Evolutionary conservation across 53 echinoderm and acorn worm genomes (phyloP), one percentile per base, ranked within the genome.

Genomic region (Paracentrotus lividus): DNA sequence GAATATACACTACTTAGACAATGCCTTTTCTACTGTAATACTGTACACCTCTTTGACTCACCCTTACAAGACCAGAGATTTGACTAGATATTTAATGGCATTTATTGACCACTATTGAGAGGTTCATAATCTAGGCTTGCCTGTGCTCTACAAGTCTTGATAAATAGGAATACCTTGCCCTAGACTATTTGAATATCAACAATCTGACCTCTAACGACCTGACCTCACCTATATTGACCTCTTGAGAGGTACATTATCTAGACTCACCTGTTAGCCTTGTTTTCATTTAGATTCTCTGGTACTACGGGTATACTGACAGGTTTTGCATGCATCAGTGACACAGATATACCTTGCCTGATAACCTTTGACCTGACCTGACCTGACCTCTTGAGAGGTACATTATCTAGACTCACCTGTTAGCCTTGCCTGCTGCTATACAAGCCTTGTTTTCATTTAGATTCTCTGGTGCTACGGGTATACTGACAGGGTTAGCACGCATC

Each of bases 391-490:
- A 53, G 3, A 54, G 54, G 61, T 61, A 61, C 61, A 60, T 23
- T 38, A 36, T 42, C 77, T 43, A 4, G 26, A 89, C 47, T 54
- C 47, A 91, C 91, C 91, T 75, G 56, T 77, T 92, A 0, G 54
- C 92, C 52, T 92, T 77, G 92, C 76, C 77, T 52, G 38, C 92
- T n/a, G 42, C 76, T 36, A 92, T 42, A 77, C 92, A 34, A 31
- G 92, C 77, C 77, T 77, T 92, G 77, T 92, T 92, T 69, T 92
- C 77, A 92, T 92, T 92, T 9, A 76, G 36, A 69, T 90, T 90
- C 49, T 90, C 90, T 44, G 49, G 42, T 0, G 90, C 42, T 1
- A n/a, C 42, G 4, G 90, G 66, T 21, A 90, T 33, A 69, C 90
- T n/a, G 5, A 72, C 72, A 49, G 68, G 68, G 90, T 90, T 90